Conservation (phyloP, 2,888 invertebrate species). For the Colletes collaris region DNA sequence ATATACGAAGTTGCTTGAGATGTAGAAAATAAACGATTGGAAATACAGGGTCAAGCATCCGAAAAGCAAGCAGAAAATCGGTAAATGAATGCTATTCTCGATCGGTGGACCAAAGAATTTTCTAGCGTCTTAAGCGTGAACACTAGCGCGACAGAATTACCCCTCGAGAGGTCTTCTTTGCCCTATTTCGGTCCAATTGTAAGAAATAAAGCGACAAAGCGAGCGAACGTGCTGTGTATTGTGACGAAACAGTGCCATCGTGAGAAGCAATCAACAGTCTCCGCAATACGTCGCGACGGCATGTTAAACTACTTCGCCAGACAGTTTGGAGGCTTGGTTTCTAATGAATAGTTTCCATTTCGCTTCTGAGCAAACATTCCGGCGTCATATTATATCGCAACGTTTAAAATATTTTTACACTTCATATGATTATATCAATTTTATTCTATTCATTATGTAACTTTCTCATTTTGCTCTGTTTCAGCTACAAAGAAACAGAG, state of each 20-base stretch:
- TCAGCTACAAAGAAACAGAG: too few relatives aligned
- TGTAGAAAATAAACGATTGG: not conserved
- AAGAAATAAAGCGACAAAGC: constrained; percentile 46
- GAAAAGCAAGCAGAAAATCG: not conserved
- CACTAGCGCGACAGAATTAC: constrained; percentile 22
- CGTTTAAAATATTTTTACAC: too few relatives aligned
- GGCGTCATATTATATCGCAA: too few relatives aligned
- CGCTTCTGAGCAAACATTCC: too few relatives aligned
- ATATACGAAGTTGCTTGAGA: too few relatives aligned
- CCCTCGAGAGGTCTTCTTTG: constrained; percentile 36
- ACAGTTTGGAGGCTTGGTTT: not conserved
- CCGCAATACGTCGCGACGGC: not conserved
- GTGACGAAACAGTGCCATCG: constrained; percentile 43
- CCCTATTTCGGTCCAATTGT: constrained; percentile 44
- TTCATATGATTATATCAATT: too few relatives aligned
- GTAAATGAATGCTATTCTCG: not conserved
- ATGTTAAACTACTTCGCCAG: constrained; percentile 25
- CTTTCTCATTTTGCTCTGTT: too few relatives aligned
- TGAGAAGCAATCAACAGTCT: constrained; percentile 48
- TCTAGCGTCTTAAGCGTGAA: constrained; percentile 22
- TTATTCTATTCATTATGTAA: too few relatives aligned
- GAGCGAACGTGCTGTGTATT: constrained; percentile 20
- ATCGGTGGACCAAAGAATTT: not conserved
- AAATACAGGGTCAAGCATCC: too few relatives aligned
- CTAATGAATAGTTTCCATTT: constrained; percentile 12